These are phyloP conservation scores for Netelia inedita DNA, from an alignment of 2,888 invertebrate genomes.

Conservation along the genomic window DNA sequence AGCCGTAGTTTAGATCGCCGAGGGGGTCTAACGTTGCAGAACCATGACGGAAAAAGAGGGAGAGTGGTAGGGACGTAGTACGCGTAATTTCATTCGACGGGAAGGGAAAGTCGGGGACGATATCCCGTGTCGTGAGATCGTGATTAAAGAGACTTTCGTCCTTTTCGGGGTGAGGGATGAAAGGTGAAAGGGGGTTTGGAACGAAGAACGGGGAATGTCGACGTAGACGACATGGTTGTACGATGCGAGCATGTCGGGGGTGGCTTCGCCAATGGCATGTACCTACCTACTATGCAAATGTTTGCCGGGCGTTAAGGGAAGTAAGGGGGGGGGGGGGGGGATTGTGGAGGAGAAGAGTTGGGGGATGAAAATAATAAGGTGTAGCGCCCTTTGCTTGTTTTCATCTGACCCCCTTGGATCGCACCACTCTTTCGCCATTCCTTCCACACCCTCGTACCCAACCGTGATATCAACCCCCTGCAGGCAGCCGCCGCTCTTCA, in stretches of 20 bases:
- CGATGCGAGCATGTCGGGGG: conserved; percentile 22
- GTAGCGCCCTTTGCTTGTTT: conserved; percentile 64
- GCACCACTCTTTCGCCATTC: conserved; percentile 18
- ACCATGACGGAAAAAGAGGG: neutral
- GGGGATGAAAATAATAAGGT: conserved; percentile 78
- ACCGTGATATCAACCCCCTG: conserved; percentile 56
- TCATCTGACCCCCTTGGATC: conserved; percentile 45
- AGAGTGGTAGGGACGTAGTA: neutral
- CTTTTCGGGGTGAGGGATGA: neutral
- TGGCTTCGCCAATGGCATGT: conserved; percentile 58
- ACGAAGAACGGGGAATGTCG: conserved; percentile 17
- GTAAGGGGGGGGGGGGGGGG: neutral
- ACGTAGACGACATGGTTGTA: conserved; percentile 23
- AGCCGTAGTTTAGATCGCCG: conserved; percentile 16
- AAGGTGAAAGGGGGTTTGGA: neutral
- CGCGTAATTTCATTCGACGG: conserved; percentile 34
- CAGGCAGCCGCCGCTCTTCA: conserved; percentile 43
- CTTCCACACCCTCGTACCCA: conserved; percentile 33
- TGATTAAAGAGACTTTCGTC: conserved; percentile 64
- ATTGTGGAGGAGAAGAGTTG: neutral
- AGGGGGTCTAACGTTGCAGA: conserved; percentile 11
- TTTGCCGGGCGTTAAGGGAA: conserved; percentile 76
- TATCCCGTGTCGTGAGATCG: conserved; percentile 40
- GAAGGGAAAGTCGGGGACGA: conserved; percentile 28
- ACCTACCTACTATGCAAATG: conserved; percentile 75